phyloP scores from a whole-genome alignment of 2,113 vertebrate genomes.

The Zeus faber region DNA sequence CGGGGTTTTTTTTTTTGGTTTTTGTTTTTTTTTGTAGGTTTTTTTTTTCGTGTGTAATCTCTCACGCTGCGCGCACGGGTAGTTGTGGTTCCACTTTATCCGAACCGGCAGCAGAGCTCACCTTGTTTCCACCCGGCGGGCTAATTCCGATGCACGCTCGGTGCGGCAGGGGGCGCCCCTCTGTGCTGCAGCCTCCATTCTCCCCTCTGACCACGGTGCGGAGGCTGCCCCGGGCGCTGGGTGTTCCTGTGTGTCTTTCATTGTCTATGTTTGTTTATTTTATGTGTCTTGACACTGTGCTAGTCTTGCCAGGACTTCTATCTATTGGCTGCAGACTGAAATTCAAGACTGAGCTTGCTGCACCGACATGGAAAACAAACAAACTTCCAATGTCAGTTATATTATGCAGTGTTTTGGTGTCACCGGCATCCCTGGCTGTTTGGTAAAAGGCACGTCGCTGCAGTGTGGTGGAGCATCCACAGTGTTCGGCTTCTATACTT shows the following conservation, averaged over 20 bases:
- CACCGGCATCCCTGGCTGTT: too few species aligned
- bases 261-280: slow-evolving; percentile 45
- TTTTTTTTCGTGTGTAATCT: not conserved
- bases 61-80: too few species aligned
- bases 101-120: too few species aligned
- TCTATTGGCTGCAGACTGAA: slow-evolving; percentile 41
- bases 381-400: slow-evolving; percentile 25
- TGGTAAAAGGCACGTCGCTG: too few species aligned
- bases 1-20: too few species aligned
- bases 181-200: too few species aligned
- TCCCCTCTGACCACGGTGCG: slow-evolving; percentile 45
- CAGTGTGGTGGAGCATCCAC: too few species aligned
- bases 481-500: too few species aligned
- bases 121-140: slow-evolving; percentile 36
- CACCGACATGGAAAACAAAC: slow-evolving; percentile 32
- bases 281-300: slow-evolving; percentile 46
- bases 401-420: too few species aligned
- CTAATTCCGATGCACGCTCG: slow-evolving; percentile 56
- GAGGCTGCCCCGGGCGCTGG: not conserved
- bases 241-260: slow-evolving; percentile 2
- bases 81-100: too few species aligned
- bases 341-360: slow-evolving; percentile 44
- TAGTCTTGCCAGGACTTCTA: slow-evolving; percentile 31
- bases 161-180: slow-evolving; percentile 71
- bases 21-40: too few species aligned